Evolutionary conservation across 2,888 invertebrate genomes (phyloP).

Genomic region (Limnephilus rhombicus): DNA sequence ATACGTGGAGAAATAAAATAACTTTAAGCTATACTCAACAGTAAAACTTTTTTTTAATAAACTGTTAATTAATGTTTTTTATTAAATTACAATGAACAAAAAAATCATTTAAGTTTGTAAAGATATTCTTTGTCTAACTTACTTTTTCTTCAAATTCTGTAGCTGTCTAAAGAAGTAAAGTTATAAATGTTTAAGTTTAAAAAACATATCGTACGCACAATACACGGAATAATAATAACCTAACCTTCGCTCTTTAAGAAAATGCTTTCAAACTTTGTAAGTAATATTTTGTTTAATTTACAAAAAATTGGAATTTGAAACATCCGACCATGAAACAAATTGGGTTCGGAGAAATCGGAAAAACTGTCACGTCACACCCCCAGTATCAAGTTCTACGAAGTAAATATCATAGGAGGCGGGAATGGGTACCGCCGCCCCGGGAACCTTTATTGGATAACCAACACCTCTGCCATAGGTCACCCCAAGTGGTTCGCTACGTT

Average conservation of each 20-base stretch:
- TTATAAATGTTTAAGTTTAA: background rate
- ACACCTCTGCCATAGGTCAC: too few relatives aligned
- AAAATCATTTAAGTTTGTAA: background rate
- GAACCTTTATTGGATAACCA: too few relatives aligned
- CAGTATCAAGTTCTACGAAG: background rate
- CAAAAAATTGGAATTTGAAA: background rate
- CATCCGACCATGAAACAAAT: background rate
- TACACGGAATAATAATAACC: background rate
- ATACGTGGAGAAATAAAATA: too few relatives aligned
- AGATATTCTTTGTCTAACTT: background rate
- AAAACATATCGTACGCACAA: background rate
- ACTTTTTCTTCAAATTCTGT: background rate
- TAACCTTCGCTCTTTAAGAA: background rate
- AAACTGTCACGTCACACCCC: background rate
- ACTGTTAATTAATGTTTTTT: too few relatives aligned
- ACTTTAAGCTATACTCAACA: too few relatives aligned
- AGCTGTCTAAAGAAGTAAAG: background rate
- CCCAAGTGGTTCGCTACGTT: too few relatives aligned
- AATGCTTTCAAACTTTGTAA: background rate
- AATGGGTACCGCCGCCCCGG: too few relatives aligned
- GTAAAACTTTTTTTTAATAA: too few relatives aligned
- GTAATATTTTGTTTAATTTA: background rate
- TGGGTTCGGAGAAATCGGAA: background rate
- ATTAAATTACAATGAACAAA: too few relatives aligned
- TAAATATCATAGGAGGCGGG: background rate